phyloP scores from a whole-genome alignment of 2,888 invertebrate species.

The Luperina nickerlii region DNA sequence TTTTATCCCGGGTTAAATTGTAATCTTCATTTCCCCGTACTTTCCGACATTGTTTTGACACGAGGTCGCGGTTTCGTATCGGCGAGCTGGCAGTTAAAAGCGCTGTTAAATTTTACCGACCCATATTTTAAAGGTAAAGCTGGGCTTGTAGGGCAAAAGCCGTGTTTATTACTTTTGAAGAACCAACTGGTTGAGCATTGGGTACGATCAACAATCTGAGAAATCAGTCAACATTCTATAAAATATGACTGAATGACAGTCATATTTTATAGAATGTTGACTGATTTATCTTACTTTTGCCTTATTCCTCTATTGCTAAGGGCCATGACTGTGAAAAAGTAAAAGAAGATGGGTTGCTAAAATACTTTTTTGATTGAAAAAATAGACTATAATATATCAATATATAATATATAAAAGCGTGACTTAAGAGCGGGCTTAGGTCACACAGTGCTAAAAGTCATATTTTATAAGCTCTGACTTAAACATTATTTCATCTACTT shows the following conservation, averaged over 20 bases:
- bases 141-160: conserved; percentile 43
- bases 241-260: too few species aligned
- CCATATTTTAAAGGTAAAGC: conserved; percentile 57
- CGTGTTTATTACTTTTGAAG: conserved; percentile 56
- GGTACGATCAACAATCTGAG: conserved; percentile 24
- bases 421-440: neutral
- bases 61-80: conserved; percentile 57
- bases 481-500: neutral
- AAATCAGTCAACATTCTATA: too few species aligned
- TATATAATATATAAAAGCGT: too few species aligned
- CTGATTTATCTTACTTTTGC: neutral
- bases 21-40: conserved; percentile 47
- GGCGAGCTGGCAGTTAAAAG: conserved; percentile 59
- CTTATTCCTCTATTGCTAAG: neutral
- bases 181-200: conserved; percentile 50
- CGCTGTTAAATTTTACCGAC: conserved; percentile 63
- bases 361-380: neutral
- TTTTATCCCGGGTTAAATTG: conserved; percentile 33
- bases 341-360: neutral
- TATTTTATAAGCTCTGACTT: neutral
- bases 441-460: neutral
- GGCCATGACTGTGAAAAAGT: neutral
- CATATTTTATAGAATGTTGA: conserved; percentile 10
- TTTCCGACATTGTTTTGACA: conserved; percentile 58
- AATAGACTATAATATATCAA: neutral